phyloP scores from a whole-genome alignment of 30 jellyfish, hydroid and myxozoan species.

The Turritopsis dohrnii region DNA sequence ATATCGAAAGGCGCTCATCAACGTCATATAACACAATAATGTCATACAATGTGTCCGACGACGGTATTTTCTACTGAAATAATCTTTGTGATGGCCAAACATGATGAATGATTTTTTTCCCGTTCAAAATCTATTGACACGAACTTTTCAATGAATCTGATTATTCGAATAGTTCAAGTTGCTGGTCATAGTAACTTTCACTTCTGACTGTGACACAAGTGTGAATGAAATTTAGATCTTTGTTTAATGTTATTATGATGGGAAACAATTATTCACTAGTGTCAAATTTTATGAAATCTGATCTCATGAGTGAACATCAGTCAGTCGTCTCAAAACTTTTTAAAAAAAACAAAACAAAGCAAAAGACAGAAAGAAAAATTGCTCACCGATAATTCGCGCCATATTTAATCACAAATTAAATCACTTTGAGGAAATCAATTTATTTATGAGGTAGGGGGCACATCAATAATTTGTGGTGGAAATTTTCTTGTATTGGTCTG shows the following conservation, averaged over 20 bases:
- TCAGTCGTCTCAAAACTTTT: background rate
- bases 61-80: slow-evolving; percentile 47
- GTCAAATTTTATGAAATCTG: background rate
- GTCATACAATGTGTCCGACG: slow-evolving; percentile 61
- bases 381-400: no score
- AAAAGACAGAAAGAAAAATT: background rate
- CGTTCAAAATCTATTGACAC: no score
- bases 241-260: background rate
- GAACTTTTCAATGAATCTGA: background rate
- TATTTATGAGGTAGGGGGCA: no score
- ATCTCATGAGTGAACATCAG: no score
- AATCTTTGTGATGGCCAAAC: slow-evolving; percentile 21
- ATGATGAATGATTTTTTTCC: background rate
- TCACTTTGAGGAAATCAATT: background rate
- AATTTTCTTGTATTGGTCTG: no score
- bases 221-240: background rate
- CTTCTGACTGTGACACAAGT: background rate
- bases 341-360: background rate
- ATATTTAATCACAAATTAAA: no score
- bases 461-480: no score
- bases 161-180: background rate
- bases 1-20: slow-evolving; percentile 66
- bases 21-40: slow-evolving; percentile 63
- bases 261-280: background rate
- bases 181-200: background rate